A percentile compares a stretch with the other conserved stretches of the same genome.
Evolutionary conservation across 2,888 invertebrate genomes (phyloP).

Genomic region (Protonemura montana): DNA sequence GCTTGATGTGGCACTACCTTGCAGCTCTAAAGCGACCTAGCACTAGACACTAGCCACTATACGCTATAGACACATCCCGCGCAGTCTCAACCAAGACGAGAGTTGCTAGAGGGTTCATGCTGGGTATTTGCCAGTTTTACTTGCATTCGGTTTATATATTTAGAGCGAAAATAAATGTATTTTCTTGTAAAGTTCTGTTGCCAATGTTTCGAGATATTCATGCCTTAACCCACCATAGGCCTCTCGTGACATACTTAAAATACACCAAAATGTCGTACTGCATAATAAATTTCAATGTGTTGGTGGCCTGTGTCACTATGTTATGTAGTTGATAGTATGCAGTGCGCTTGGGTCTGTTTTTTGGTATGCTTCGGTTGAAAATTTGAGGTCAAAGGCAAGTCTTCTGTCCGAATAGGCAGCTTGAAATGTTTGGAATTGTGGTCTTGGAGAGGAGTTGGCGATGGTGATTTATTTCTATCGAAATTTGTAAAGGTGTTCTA

Average conservation of each 20-base stretch:
- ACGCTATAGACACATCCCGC: no score
- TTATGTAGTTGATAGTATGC: background rate
- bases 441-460: background rate
- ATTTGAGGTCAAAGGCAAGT: background rate
- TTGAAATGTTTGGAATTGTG: background rate
- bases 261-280: background rate
- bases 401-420: background rate
- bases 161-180: slow-evolving; percentile 35
- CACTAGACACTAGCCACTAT: no score
- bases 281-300: background rate
- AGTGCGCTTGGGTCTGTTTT: background rate
- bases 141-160: slow-evolving; percentile 39
- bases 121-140: slow-evolving; percentile 29
- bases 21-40: no score
- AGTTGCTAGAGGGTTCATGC: background rate
- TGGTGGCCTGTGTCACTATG: background rate
- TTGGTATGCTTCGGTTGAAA: background rate
- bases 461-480: background rate
- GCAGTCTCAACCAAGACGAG: no score
- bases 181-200: slow-evolving; percentile 39
- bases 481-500: background rate
- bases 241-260: slow-evolving; percentile 36
- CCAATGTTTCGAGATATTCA: slow-evolving; percentile 36
- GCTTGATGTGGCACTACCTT: no score
- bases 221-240: slow-evolving; percentile 24